Conservation (phyloP, 2,113 vertebrate species). For the Spermophilus dauricus region DNA sequence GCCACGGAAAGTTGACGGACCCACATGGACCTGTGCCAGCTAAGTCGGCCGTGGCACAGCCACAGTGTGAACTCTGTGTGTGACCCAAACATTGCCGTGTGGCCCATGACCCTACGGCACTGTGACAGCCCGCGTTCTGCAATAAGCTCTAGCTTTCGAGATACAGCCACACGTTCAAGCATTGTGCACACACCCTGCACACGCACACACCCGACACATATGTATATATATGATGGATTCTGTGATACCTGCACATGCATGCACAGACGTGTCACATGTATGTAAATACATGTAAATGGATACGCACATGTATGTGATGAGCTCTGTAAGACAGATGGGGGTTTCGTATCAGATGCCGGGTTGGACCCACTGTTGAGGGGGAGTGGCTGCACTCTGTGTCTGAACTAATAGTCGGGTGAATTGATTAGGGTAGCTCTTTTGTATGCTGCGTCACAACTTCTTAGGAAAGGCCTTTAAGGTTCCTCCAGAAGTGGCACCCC, state of each 20-base stretch:
- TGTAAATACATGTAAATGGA: no score
- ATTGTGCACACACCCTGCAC: no score
- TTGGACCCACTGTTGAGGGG: no score
- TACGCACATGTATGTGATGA: no score
- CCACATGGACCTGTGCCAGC: no score
- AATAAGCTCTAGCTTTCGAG: background rate
- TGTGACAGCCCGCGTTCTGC: background rate
- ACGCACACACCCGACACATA: no score
- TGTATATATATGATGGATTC: background rate
- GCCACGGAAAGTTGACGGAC: no score
- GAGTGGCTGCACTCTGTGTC: no score
- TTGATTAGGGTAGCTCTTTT: background rate
- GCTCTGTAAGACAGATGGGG: fast-evolving
- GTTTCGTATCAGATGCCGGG: no score
- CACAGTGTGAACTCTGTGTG: no score
- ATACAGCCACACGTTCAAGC: background rate
- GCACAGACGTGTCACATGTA: no score
- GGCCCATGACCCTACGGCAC: fast-evolving
- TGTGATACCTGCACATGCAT: fast-evolving
- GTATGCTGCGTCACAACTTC: background rate
- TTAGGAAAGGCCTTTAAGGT: background rate
- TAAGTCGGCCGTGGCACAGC: background rate
- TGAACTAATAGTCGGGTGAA: background rate
- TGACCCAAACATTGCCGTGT: background rate
- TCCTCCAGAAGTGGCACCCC: no score